Base-by-base conservation (phyloP, 2,113 vertebrate genomes). In the Rynchops niger region DNA sequence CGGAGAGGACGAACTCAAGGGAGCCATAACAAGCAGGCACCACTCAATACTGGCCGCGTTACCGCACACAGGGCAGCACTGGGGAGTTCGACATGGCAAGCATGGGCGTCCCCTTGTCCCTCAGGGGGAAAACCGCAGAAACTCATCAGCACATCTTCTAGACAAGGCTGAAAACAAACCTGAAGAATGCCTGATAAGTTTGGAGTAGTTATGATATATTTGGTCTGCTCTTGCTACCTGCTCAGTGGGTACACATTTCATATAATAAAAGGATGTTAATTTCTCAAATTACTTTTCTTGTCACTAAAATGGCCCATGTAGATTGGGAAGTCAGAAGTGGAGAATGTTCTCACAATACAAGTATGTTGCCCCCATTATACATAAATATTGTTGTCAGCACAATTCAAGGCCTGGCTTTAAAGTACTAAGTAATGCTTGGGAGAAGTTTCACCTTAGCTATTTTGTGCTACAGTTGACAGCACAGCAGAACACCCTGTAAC, bases 1-100 rank as follows among this genome's bases (percentile, higher is more conserved):
- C 1, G 0, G 25, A 66, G 50, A 34, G 21, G 42, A 56, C 3
- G 1, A 7, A 34, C 15, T n/a, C 63, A 42, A 0, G 12, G 43
- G 45, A 84, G 43, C 15, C 15, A 2, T 23, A 42, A 58, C 22
- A 63, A 63, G 43, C 26, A 65, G 34, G 30, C 21, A 69, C 13
- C 42, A 20, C 3, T 2, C 49, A 32, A 30, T 45, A 38, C 18
- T 58, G 50, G 25, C 20, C 2, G 0, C 18, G 7, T 21, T 29
- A 32, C 21, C 32, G 20, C 38, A 55, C 29, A 6, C 12, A 36
- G 13, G 36, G 61, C 38, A 65, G 15, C 43, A n/a, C 34, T 8
- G 29, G 40, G 45, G 36, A 67, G 26, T 22, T 50, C 0, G 3
- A 26, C 0, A 3, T 5, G 3, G 56, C 34, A 58, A 52, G 42